phyloP scores from a whole-genome alignment of 1,140 invertebrate genomes.

The Andricus grossulariae region DNA sequence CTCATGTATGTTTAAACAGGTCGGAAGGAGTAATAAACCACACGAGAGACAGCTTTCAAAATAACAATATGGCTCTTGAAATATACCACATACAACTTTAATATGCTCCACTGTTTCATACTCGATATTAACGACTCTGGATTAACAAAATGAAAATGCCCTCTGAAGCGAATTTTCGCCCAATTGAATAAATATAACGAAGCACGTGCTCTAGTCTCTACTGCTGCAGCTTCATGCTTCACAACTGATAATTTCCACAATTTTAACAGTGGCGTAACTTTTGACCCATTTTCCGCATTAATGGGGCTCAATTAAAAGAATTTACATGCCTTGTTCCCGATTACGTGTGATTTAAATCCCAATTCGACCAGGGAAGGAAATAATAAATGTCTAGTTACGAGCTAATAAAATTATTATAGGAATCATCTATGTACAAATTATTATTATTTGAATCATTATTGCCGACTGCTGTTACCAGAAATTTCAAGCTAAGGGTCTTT shows the following conservation, averaged over 20 bases:
- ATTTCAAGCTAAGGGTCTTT: constrained; percentile 3
- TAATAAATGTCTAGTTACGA: background rate
- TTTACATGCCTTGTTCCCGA: no score
- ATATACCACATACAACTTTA: background rate
- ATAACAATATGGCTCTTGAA: background rate
- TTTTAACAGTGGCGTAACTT: no score
- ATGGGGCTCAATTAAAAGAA: no score
- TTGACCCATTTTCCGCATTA: no score
- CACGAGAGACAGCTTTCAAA: background rate
- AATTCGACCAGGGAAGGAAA: background rate
- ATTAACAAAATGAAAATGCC: background rate
- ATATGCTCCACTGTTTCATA: background rate
- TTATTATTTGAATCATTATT: constrained; percentile 20
- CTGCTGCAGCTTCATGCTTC: no score
- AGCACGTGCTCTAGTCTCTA: no score
- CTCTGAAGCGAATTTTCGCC: background rate
- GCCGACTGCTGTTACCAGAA: background rate
- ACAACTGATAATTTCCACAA: no score
- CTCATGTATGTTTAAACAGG: no score
- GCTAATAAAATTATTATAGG: background rate
- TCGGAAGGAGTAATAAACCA: background rate
- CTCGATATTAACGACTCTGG: background rate
- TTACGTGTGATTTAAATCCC: no score
- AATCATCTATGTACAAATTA: background rate
- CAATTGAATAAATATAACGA: background rate